Percentiles rank a stretch among this genome's conserved stretches.
These are phyloP conservation scores for Phymorhynchus buccinoides DNA, from an alignment of 1,140 invertebrate genomes.

Conservation along the genomic window DNA sequence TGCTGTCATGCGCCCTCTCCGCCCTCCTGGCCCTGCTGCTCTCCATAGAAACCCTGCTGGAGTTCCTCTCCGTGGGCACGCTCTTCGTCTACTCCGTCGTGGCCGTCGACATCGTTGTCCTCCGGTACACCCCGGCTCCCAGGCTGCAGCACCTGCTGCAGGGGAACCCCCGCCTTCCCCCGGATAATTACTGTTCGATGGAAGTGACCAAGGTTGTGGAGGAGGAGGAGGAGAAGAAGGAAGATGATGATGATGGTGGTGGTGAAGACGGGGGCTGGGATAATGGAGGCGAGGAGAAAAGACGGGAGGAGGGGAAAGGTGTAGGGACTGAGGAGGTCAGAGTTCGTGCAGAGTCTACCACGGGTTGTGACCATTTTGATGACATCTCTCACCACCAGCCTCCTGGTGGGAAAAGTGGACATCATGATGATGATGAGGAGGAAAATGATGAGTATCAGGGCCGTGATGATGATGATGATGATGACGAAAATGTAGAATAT, in stretches of 20 bases:
- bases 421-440: no score
- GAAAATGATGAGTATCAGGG: no score
- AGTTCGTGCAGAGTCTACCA: no score
- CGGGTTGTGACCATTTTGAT: no score
- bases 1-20: slow-evolving; percentile 84
- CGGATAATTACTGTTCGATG: neutral
- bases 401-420: no score
- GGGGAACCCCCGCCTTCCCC: slow-evolving; percentile 71
- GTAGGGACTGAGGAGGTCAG: no score
- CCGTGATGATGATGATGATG: no score
- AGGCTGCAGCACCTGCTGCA: slow-evolving; percentile 77
- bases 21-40: slow-evolving; percentile 89
- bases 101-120: slow-evolving; percentile 88
- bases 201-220: neutral
- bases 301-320: no score
- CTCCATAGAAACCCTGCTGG: slow-evolving; percentile 91
- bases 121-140: slow-evolving; percentile 78
- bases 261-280: neutral
- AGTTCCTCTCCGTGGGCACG: slow-evolving; percentile 95
- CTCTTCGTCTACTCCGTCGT: slow-evolving; percentile 92
- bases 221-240: neutral
- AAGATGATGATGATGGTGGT: slow-evolving; percentile 47
- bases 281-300: no score
- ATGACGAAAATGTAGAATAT: no score
- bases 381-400: no score